phyloP scores from a whole-genome alignment of 2,888 invertebrate genomes.

The Eurytoma californica region DNA sequence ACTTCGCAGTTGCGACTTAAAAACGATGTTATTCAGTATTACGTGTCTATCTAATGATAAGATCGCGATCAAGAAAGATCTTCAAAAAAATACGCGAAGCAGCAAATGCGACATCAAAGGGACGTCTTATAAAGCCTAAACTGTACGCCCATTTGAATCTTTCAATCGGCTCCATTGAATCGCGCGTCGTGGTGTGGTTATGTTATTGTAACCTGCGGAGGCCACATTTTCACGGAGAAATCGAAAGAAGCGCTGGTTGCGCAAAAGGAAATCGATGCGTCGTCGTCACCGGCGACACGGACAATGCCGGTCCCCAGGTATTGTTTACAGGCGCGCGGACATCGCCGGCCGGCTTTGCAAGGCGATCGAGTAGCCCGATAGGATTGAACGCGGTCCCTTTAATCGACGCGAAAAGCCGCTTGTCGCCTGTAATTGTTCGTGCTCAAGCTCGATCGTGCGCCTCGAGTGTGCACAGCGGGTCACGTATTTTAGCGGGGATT shows the following conservation, averaged over 20 bases:
- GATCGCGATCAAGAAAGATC: too few relatives aligned
- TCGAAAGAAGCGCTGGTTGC: neutral
- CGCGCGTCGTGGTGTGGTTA: too few relatives aligned
- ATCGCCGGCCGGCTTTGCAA: conserved; percentile 12
- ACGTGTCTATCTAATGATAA: too few relatives aligned
- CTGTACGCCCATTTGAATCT: too few relatives aligned
- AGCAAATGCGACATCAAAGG: too few relatives aligned
- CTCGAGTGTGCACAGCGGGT: neutral
- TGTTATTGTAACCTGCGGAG: too few relatives aligned
- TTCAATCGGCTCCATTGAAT: too few relatives aligned
- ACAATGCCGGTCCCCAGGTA: conserved; percentile 15
- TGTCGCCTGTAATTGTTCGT: conserved; percentile 28
- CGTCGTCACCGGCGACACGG: neutral
- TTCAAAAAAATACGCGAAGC: too few relatives aligned
- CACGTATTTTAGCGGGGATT: conserved; percentile 5
- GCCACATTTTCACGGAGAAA: too few relatives aligned
- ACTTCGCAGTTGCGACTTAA: too few relatives aligned
- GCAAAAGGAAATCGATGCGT: conserved; percentile 25
- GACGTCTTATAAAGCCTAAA: too few relatives aligned
- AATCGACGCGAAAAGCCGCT: conserved; percentile 45
- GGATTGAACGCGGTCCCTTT: conserved; percentile 45
- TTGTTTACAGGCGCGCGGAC: conserved; percentile 36
- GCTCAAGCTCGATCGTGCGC: conserved; percentile 9
- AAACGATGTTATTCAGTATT: too few relatives aligned
- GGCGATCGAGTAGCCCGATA: conserved; percentile 36